Evolutionary conservation across 1,140 invertebrate species (phyloP), one percentile per base, ranked within the genome.

Genomic region (Saccostrea glomerata): DNA sequence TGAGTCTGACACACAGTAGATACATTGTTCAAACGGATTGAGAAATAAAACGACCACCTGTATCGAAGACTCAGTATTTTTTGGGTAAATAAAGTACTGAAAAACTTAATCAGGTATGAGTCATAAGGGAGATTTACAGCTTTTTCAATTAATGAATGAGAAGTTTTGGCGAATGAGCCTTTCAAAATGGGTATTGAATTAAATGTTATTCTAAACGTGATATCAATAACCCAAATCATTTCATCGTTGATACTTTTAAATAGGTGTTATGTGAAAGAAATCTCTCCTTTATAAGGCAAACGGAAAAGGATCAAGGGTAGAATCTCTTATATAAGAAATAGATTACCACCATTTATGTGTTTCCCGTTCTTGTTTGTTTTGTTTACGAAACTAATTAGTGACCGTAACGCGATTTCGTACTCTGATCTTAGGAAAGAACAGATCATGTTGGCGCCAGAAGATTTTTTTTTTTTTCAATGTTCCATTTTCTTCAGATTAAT

Each of bases 81-180:
- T 30, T 77, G 7, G 70, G 13, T 30, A 77, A 77, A 30, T 15
- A 77, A 77, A 77, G 6, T 77, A 25, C 23, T 77, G 70, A 30
- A 36, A 77, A 23, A 77, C 70, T 40, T 77, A 4, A 77, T 77
- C 23, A 36, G 13, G 25, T 77, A 25, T 77, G 70, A 77, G 23
- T 77, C 70, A 77, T 77, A 13, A 30, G 30, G 25, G 70, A 36
- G 70, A 77, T 77, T 77, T 77, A 77, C 70, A 77, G 25, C 70
- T 77, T 77, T 77, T 77, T 30, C 70, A 77, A 77, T 25, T 30
- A 77, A 77, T 30, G 70, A 77, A 77, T 77, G 70, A 77, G 11
- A 25, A 30, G 70, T 40, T 66, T 30, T 77, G 70, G 70, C 70
- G 70, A 77, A 77, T 77, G 70, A 77, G 70, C 60, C 47, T 17